Base-by-base conservation (phyloP, 2,113 vertebrate species). In the Vanacampus margaritifer region DNA sequence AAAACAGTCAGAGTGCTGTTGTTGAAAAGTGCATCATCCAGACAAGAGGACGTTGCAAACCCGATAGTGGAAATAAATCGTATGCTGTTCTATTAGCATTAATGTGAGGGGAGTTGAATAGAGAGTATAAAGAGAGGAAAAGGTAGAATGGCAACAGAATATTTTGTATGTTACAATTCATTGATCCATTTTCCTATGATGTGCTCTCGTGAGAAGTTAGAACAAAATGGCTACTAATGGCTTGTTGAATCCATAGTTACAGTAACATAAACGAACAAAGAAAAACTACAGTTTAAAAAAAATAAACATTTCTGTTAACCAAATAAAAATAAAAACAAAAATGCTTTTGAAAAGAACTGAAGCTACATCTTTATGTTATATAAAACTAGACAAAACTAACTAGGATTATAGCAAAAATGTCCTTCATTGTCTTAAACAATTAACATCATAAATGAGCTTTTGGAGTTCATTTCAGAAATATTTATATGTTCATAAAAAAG, bases 1-100 rank as follows among this genome's bases (percentile, higher is more conserved):
- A 65, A 76, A 69, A 72, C 56, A 66, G 68, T 74, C 57, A 43
- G 45, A 63, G 39, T 19, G 14, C 13, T 67, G n/a, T 72, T 45
- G 35, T 71, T 66, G 53, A 39, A 68, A 60, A 28, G 39, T 19
- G 19, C 19, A 72, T 68, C 61, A 36, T 26, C 28, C 57, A 51
- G 39, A 61, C 60, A 67, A 60, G 35, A 71, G 45, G 17, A 65
- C 60, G n/a, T 62, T 17, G 59, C 37, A 17, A 26, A 43, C 11
- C 37, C 23, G 12, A 62, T 39, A 16, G 59, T 8, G 10, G 37
- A 43, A 62, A 24, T 62, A 62, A 62, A 62, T 43, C 12, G n/a
- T 5, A 13, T 3, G 12, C 53, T 28, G 53, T 62, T 62, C 37
- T 62, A 62, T 62, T 26, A 16, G n/a, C 37, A 43, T 62, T 16